Evolutionary conservation across 2,888 invertebrate species (phyloP).

Genomic region (Xestia sexstrigata): DNA sequence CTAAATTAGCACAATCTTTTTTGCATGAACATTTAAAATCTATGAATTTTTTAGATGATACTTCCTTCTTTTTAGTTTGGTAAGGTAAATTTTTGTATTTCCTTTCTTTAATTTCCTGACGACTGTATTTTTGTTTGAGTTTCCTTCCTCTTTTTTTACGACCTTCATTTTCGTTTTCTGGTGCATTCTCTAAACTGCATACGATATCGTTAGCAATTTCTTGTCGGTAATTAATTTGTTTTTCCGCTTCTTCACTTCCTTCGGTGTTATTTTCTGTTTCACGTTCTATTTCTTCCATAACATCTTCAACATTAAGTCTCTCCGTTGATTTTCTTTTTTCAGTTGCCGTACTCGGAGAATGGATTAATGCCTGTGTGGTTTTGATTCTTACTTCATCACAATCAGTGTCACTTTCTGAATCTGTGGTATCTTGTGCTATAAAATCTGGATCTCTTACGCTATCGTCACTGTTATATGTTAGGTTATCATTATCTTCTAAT

Average conservation of each 20-base stretch:
- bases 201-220: conserved; percentile 42
- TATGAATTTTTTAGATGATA: conserved; percentile 44
- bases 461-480: conserved; percentile 43
- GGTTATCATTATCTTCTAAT: conserved; percentile 39
- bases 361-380: conserved; percentile 38
- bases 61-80: conserved; percentile 44
- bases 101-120: conserved; percentile 41
- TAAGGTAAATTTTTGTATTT: conserved; percentile 40
- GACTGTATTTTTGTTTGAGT: conserved; percentile 39
- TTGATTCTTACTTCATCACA: conserved; percentile 40
- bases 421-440: conserved; percentile 43
- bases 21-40: conserved; percentile 36
- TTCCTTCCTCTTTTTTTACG: conserved; percentile 46
- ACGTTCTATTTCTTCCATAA: conserved; percentile 37
- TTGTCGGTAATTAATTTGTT: conserved; percentile 46
- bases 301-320: conserved; percentile 35
- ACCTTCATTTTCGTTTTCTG: conserved; percentile 45
- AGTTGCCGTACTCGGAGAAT: conserved; percentile 34
- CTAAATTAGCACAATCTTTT: conserved; percentile 31
- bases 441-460: conserved; percentile 47
- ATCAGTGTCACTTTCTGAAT: conserved; percentile 48
- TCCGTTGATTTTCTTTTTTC: conserved; percentile 38
- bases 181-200: conserved; percentile 37
- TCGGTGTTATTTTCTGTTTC: conserved; percentile 40
- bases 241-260: conserved; percentile 44